These are phyloP conservation scores for Dusona sp. DNA, from an alignment of 2,888 invertebrate genomes.

Conservation along the genomic window DNA sequence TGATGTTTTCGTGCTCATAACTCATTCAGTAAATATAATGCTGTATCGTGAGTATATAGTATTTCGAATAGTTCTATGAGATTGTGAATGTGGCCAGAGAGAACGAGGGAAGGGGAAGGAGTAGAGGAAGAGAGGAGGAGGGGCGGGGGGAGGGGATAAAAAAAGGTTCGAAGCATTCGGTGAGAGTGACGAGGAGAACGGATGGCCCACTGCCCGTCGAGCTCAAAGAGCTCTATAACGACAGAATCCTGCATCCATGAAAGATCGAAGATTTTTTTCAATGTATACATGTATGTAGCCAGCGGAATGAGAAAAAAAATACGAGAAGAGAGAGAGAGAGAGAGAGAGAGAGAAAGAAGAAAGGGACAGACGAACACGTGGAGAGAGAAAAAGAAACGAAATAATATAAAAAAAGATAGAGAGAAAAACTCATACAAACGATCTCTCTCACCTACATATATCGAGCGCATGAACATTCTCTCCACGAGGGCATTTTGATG, in stretches of 20 bases:
- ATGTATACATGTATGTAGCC: neutral
- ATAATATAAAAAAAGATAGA: constrained; percentile 2
- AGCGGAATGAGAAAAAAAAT: neutral
- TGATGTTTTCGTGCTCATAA: neutral
- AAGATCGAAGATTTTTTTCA: constrained; percentile 41
- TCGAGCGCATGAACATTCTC: constrained; percentile 45
- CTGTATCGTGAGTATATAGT: neutral
- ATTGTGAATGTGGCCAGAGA: neutral
- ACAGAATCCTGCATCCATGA: constrained; percentile 53
- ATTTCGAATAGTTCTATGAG: neutral
- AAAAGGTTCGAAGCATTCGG: constrained; percentile 44
- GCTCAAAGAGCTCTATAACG: neutral
- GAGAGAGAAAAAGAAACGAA: neutral
- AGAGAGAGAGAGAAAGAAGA: neutral
- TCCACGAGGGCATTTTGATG: constrained; percentile 35
- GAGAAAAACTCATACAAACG: neutral
- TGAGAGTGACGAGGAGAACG: constrained; percentile 68
- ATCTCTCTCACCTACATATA: constrained; percentile 30
- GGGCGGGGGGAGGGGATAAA: constrained; percentile 17
- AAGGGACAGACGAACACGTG: neutral
- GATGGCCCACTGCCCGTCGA: constrained; percentile 66
- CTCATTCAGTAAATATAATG: neutral
- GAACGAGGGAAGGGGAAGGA: neutral
- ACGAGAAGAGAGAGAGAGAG: neutral
- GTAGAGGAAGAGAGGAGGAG: neutral